Base-by-base conservation (phyloP, 1,140 invertebrate genomes). In the Drosophila truncata region DNA sequence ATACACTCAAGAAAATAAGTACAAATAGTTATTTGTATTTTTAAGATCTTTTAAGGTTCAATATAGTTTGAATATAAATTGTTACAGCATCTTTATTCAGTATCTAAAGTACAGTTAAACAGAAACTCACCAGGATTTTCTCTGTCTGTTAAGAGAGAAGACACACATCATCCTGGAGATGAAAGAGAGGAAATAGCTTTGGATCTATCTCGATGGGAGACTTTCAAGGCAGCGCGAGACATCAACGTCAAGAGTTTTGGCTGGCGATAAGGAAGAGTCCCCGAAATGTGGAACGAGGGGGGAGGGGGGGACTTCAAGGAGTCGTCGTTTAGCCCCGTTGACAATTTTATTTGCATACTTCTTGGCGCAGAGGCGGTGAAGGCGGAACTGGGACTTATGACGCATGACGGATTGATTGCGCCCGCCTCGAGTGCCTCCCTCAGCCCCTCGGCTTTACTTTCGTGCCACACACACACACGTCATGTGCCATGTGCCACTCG, bases 281-380 rank as follows among this genome's bases (percentile, higher is more conserved):
- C 46, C 10, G 13, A 42, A 20, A 20, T 14, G 11, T 9, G 42
- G 18, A 20, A 16, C 8, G 25, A 33, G 33, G 13, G 16, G 33
- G 13, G 16, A 18, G 29, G 9, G n/a, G 31, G 16, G n/a, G n/a
- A 9, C 41, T 7, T 18, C 18, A 46, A 41, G 47, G 35, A 57
- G 41, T 27, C 18, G 46, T 49, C 65, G 64, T 44, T 61, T 46
- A 70, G 74, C 25, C 52, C 50, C 69, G 77, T 80, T 80, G 78
- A 80, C 77, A 80, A 80, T 80, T 80, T 80, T 80, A 80, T 80
- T 80, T 80, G 77, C 78, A 80, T 80, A 69, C 77, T 80, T 62
- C 70, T 59, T 35, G 77, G 57, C 77, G 35, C 39, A 58, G 41
- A 29, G 60, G 42, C n/a, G n/a, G 47, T 35, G 27, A 49, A 42